Evolutionary conservation across 2,888 invertebrate genomes (phyloP), one percentile per base, ranked within the genome.

Genomic region (Subacronicta megacephala): DNA sequence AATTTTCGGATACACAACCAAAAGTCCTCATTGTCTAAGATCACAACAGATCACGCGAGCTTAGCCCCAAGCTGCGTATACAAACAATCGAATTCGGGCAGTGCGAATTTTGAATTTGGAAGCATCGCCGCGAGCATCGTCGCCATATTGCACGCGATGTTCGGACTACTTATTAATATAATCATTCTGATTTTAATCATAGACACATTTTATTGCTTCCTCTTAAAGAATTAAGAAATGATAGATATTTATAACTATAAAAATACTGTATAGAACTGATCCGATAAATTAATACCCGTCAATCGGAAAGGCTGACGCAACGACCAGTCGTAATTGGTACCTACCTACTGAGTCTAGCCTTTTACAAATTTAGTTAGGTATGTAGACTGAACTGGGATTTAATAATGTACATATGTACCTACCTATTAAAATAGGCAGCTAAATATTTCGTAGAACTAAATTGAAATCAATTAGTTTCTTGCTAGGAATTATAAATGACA

Each of bases 101-200:
- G 54, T 33, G 35, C 46, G 41, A 68, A 68, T 63, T 81, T 81
- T 82, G 83, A 84, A 87, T 87, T 88, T 89, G 88, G 90, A 85
- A 89, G 85, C 86, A 77, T 62, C 59, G 88, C 90, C 84, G 51
- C 76, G 54, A 77, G 89, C 83, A 71, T 68, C 73, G 67, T 76
- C 56, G 84, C 86, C 91, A 92, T 92, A 92, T 84, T 72, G 90
- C 92, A 91, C 90, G 92, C 88, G 79, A 90, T 81, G 73, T 65
- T 42, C 40, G 10, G 53, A 71, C 72, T 62, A n/a, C n/a, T n/a
- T n/a, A 72, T 76, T 65, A 79, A 80, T 79, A 80, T 72, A 23
- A 49, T 61, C 53, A 58, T 65, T 63, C 55, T 57, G 41, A 61
- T 52, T 70, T 60, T 47, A 61, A 74, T 55, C 31, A 47, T 50